These are phyloP conservation scores for Nixonia krombeini DNA, from an alignment of 1,140 invertebrate genomes.

Conservation along the genomic window DNA sequence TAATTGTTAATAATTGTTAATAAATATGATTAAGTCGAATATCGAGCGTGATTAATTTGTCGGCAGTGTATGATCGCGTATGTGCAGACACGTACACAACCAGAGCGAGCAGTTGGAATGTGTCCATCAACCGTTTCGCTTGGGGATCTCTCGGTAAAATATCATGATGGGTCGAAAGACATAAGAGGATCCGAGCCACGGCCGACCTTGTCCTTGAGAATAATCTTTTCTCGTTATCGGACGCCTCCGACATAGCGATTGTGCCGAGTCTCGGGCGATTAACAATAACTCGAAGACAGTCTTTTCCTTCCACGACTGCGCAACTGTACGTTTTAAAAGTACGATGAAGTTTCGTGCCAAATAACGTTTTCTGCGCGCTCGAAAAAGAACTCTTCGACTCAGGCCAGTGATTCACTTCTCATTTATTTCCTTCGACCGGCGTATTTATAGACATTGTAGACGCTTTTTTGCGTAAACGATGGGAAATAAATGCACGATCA, in stretches of 20 bases:
- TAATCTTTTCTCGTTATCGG: constrained; percentile 69
- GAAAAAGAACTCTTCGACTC: too few relatives aligned
- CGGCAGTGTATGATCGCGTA: too few relatives aligned
- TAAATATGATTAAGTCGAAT: too few relatives aligned
- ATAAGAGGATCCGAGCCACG: constrained; percentile 1
- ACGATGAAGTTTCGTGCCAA: not conserved
- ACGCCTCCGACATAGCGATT: constrained; percentile 53
- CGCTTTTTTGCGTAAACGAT: too few relatives aligned
- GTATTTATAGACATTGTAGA: too few relatives aligned
- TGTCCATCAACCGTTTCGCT: not conserved
- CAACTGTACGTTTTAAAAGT: not conserved
- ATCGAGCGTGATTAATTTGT: too few relatives aligned
- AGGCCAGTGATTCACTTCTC: too few relatives aligned
- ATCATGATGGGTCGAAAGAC: not conserved
- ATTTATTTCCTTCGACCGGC: too few relatives aligned
- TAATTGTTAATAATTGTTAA: too few relatives aligned
- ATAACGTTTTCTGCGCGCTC: not conserved
- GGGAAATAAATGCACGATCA: too few relatives aligned
- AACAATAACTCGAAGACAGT: not conserved
- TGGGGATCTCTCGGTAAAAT: not conserved
- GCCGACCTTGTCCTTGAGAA: constrained; percentile 66
- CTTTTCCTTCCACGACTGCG: too few relatives aligned
- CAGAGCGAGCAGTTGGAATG: constrained; percentile 1
- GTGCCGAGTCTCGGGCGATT: constrained; percentile 15
- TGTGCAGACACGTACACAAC: not conserved